These are phyloP conservation scores for Acronicta aceris DNA, from an alignment of 2,888 invertebrate species.

Conservation along the genomic window DNA sequence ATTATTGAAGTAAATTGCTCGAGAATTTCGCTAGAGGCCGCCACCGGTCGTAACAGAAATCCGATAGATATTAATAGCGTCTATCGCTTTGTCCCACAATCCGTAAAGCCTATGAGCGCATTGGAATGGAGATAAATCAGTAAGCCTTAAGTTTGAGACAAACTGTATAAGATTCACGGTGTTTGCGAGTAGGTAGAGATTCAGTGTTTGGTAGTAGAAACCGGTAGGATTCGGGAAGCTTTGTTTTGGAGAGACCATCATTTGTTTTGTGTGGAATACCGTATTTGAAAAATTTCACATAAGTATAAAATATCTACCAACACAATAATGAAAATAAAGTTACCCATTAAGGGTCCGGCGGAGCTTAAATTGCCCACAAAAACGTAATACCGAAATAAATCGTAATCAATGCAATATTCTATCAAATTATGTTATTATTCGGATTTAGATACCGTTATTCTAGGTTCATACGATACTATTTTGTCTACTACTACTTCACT, in stretches of 20 bases:
- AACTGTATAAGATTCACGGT: slow-evolving; percentile 16
- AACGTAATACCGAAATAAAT: no score
- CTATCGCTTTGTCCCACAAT: slow-evolving; percentile 10
- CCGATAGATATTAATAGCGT: slow-evolving; percentile 29
- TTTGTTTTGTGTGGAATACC: no score
- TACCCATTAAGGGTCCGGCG: no score
- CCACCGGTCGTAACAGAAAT: slow-evolving; percentile 16
- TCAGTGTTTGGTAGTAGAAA: neutral
- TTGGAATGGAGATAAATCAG: slow-evolving; percentile 34
- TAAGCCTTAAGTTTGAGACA: slow-evolving; percentile 27
- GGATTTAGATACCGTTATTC: no score
- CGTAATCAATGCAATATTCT: no score
- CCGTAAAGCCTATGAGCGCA: slow-evolving; percentile 24
- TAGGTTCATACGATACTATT: no score
- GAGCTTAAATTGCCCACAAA: no score
- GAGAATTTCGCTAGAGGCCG: slow-evolving; percentile 4
- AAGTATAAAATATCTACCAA: no score
- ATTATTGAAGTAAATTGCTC: neutral
- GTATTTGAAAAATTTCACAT: no score
- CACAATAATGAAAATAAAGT: neutral
- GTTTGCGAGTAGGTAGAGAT: slow-evolving; percentile 1
- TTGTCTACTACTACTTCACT: no score
- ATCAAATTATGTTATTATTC: no score
- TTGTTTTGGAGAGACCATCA: neutral
- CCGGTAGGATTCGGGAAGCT: neutral